These are phyloP conservation scores for Drosophila melanosoma DNA, from an alignment of 2,888 invertebrate genomes.

Conservation along the genomic window DNA sequence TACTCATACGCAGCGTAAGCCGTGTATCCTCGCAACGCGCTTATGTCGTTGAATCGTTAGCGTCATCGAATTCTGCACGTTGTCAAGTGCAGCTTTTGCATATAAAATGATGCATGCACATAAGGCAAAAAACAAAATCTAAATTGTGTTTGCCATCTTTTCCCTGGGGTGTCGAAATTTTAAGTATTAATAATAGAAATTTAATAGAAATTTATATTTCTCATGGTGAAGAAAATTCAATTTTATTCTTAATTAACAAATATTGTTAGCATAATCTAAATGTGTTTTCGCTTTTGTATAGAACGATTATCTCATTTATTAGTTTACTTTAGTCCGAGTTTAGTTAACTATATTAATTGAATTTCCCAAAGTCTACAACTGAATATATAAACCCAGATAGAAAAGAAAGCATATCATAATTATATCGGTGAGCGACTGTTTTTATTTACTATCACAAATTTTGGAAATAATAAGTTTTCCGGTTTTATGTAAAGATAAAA, in stretches of 20 bases:
- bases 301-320: background rate
- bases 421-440: no score
- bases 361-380: background rate
- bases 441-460: background rate
- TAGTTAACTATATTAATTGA: background rate
- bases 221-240: no score
- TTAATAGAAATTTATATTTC: background rate
- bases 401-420: no score
- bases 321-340: background rate
- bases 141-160: slow-evolving; percentile 1
- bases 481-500: no score
- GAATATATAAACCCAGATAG: no score
- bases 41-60: slow-evolving; percentile 3
- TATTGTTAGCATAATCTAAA: background rate
- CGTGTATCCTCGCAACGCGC: slow-evolving; percentile 3
- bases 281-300: background rate
- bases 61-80: slow-evolving; percentile 49
- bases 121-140: slow-evolving; percentile 6
- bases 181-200: slow-evolving; percentile 10
- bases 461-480: no score
- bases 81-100: slow-evolving; percentile 47
- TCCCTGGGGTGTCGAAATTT: slow-evolving; percentile 7
- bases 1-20: slow-evolving; percentile 68
- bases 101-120: slow-evolving; percentile 44
- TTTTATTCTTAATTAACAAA: background rate